A percentile compares a stretch with the other conserved stretches of the same genome.
Conservation (phyloP, 2,888 invertebrate genomes). For the Liodrosophila aerea region DNA sequence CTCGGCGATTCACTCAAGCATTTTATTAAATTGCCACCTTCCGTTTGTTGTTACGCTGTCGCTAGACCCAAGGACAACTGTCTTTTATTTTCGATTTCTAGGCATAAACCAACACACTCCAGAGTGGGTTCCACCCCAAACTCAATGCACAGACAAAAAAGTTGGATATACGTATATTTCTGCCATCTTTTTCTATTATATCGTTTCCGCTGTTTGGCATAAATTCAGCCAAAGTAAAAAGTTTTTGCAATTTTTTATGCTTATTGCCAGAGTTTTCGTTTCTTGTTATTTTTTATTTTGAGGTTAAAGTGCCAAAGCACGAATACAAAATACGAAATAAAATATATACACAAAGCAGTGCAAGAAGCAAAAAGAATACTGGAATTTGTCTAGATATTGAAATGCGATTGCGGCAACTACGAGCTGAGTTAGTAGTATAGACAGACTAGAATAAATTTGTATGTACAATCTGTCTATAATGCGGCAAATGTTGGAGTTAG, state of each 20-base stretch:
- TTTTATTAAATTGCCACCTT: slow-evolving; percentile 81
- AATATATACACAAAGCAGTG: slow-evolving; percentile 26
- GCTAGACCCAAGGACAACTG: slow-evolving; percentile 32
- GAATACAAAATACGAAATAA: slow-evolving; percentile 54
- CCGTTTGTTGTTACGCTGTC: slow-evolving; percentile 69
- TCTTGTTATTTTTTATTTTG: slow-evolving; percentile 29
- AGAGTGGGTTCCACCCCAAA: neutral
- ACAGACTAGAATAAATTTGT: slow-evolving; percentile 20
- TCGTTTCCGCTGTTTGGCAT: slow-evolving; percentile 71
- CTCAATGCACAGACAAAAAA: neutral
- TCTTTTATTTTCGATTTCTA: slow-evolving; percentile 64
- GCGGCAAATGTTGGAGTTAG: slow-evolving; percentile 66
- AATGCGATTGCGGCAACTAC: slow-evolving; percentile 47
- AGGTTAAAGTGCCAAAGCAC: slow-evolving; percentile 71
- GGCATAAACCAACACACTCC: slow-evolving; percentile 42
- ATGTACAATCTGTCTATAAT: slow-evolving; percentile 52
- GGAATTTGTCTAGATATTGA: slow-evolving; percentile 55
- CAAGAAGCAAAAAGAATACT: slow-evolving; percentile 11
- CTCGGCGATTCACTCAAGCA: slow-evolving; percentile 78
- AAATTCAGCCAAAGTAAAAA: slow-evolving; percentile 51
- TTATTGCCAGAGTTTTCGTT: slow-evolving; percentile 36
- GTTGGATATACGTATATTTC: slow-evolving; percentile 61
- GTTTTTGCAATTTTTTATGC: slow-evolving; percentile 52
- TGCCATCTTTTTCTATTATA: slow-evolving; percentile 73
- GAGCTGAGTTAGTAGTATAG: slow-evolving; percentile 10